These are phyloP conservation scores for Eledone cirrhosa DNA, from an alignment of 2,888 invertebrate species.

Conservation along the genomic window DNA sequence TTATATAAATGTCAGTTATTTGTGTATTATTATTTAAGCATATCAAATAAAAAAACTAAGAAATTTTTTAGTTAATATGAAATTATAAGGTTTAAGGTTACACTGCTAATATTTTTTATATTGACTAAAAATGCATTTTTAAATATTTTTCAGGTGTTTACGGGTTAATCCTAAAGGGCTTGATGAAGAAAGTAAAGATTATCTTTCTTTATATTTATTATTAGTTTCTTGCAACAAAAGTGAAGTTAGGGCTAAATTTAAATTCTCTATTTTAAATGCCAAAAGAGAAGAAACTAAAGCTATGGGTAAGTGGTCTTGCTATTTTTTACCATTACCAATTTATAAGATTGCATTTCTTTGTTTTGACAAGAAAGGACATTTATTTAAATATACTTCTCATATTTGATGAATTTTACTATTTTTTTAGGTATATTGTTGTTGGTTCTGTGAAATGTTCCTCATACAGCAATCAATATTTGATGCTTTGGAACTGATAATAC, in stretches of 20 bases:
- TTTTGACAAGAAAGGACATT: no score
- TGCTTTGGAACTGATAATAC: no score
- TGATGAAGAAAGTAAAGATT: constrained; percentile 99
- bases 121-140: not conserved
- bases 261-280: constrained; percentile 99
- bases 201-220: constrained; percentile 96
- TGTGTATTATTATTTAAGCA: no score
- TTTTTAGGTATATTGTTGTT: no score
- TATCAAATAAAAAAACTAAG: no score
- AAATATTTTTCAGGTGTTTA: constrained; percentile 79
- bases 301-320: constrained; percentile 79
- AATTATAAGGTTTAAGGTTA: not conserved
- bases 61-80: not conserved
- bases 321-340: no score
- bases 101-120: not conserved
- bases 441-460: no score
- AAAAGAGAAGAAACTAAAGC: constrained; percentile 99
- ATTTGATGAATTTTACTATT: no score
- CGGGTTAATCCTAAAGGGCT: constrained; percentile 99
- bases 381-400: no score
- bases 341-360: no score
- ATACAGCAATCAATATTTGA: no score
- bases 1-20: no score
- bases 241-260: constrained; percentile 99
- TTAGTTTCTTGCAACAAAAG: constrained; percentile 99